Evolutionary conservation across 2,888 invertebrate genomes (phyloP).

Genomic region (Lacanobia wlatinum): DNA sequence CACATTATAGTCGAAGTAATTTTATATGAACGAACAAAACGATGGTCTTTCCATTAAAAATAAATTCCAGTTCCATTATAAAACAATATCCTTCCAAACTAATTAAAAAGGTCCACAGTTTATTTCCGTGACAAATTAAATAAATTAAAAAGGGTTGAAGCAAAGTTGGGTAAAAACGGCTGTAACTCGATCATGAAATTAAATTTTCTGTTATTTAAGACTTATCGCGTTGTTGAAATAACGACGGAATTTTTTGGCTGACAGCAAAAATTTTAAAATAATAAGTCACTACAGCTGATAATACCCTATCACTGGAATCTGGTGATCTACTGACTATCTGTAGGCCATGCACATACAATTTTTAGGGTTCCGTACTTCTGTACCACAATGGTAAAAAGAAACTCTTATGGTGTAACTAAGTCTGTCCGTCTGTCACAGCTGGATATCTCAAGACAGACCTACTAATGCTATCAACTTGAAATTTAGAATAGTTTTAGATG

Average conservation of each 20-base stretch:
- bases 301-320: no score
- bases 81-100: conserved; percentile 8
- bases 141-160: conserved; percentile 43
- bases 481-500: no score
- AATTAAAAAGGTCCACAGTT: conserved; percentile 7
- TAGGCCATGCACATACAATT: no score
- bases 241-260: neutral
- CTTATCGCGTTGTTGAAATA: conserved; percentile 8
- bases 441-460: no score
- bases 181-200: conserved; percentile 34
- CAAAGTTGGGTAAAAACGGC: conserved; percentile 14
- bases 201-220: conserved; percentile 29
- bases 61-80: neutral
- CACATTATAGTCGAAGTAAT: no score
- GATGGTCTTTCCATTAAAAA: neutral
- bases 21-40: neutral
- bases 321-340: no score
- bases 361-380: no score
- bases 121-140: conserved; percentile 28
- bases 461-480: no score
- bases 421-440: no score
- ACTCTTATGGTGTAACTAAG: no score
- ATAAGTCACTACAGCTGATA: no score
- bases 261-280: neutral
- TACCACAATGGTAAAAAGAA: no score